Conservation (phyloP, 2,888 invertebrate species). For the Stictocephala bisonia region DNA sequence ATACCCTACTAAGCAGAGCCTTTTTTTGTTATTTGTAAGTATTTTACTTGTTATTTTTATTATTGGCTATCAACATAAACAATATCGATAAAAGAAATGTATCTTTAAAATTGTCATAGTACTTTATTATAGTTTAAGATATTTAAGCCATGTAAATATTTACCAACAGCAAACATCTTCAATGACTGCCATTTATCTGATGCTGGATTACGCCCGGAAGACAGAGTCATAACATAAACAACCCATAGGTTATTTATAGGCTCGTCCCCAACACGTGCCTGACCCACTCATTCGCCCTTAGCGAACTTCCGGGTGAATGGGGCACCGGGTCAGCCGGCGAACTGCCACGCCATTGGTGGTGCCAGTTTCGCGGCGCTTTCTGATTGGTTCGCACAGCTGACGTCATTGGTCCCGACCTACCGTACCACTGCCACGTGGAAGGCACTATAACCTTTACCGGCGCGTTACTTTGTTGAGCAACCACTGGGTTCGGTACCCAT, state of each 20-base stretch:
- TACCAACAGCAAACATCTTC: too few relatives aligned
- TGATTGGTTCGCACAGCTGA: neutral
- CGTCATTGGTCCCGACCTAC: constrained; percentile 20
- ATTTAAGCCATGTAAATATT: too few relatives aligned
- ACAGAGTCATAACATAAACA: constrained; percentile 31
- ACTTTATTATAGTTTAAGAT: too few relatives aligned
- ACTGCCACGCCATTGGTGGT: constrained; percentile 10
- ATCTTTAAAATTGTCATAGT: too few relatives aligned
- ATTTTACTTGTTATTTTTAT: too few relatives aligned
- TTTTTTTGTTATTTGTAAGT: too few relatives aligned
- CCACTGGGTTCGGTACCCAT: too few relatives aligned
- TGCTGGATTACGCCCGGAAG: neutral
- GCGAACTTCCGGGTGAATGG: constrained; percentile 2
- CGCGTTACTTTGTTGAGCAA: too few relatives aligned
- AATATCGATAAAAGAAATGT: too few relatives aligned
- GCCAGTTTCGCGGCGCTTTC: neutral
- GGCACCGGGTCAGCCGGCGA: neutral
- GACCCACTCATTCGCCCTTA: constrained; percentile 24
- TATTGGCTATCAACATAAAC: too few relatives aligned
- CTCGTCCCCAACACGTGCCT: constrained; percentile 2
- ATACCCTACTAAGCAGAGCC: too few relatives aligned
- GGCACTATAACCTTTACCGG: constrained; percentile 19
- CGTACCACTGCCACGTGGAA: constrained; percentile 3
- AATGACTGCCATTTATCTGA: too few relatives aligned
- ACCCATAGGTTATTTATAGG: constrained; percentile 9